Conservation (phyloP, 2,113 vertebrate genomes). For the Rhagologus leucostigma region DNA sequence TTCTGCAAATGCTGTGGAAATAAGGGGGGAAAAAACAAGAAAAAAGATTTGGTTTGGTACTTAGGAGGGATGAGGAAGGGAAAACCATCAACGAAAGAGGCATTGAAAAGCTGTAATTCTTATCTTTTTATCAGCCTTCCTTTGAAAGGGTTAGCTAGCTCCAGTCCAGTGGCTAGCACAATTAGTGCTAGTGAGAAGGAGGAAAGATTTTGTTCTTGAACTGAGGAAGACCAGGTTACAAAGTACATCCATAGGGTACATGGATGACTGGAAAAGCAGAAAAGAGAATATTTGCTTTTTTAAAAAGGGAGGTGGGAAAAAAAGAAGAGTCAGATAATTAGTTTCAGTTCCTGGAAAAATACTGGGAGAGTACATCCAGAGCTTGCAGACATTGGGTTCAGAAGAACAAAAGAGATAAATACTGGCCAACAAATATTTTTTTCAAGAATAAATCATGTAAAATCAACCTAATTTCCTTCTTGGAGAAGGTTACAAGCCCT, state of each 20-base stretch:
- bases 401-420: constrained; percentile 40
- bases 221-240: constrained; percentile 1
- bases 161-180: neutral
- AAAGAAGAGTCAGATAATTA: neutral
- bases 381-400: neutral
- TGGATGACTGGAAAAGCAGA: constrained; percentile 3
- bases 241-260: neutral
- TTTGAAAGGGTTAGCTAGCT: constrained; percentile 33
- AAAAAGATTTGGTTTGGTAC: neutral
- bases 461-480: constrained; percentile 24
- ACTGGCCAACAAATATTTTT: constrained; percentile 23
- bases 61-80: neutral
- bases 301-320: neutral
- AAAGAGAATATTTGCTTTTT: neutral
- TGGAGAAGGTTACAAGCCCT: constrained; percentile 24
- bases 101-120: neutral
- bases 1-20: neutral
- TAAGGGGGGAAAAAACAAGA: neutral
- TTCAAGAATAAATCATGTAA: constrained; percentile 18
- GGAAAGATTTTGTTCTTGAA: constrained; percentile 5
- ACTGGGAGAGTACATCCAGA: constrained; percentile 15
- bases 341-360: constrained; percentile 30
- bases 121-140: constrained; percentile 35
- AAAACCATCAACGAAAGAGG: neutral
- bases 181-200: neutral